These are phyloP conservation scores for Cepaea nemoralis DNA, from an alignment of 1,140 invertebrate genomes.

Conservation along the genomic window DNA sequence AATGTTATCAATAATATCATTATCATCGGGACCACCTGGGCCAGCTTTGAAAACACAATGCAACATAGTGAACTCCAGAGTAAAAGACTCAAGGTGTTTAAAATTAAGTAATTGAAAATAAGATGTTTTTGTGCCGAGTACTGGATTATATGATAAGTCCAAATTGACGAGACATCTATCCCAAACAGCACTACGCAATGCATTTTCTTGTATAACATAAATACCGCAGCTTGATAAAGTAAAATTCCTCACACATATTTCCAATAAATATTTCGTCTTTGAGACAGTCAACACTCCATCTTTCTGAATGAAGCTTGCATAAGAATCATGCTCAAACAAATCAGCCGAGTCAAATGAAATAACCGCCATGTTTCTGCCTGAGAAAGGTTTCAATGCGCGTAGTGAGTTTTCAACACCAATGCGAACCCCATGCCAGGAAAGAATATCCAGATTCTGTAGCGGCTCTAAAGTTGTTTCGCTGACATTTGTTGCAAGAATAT, in stretches of 20 bases:
- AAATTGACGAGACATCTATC: not conserved
- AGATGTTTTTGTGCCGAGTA: not conserved
- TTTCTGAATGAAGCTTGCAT: not conserved
- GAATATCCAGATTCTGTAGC: not conserved
- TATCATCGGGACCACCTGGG: too few relatives aligned
- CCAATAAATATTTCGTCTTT: not conserved
- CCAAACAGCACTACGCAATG: not conserved
- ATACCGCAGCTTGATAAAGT: not conserved
- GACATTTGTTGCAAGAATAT: not conserved
- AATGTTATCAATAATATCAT: too few relatives aligned
- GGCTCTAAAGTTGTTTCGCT: not conserved
- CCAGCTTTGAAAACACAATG: too few relatives aligned
- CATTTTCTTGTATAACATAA: not conserved
- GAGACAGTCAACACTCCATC: not conserved
- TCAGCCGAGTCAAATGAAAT: not conserved
- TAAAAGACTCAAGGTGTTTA: not conserved
- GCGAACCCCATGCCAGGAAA: not conserved
- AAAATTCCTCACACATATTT: not conserved
- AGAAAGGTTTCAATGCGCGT: not conserved
- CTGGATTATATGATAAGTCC: not conserved
- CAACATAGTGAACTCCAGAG: not conserved
- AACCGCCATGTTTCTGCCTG: not conserved
- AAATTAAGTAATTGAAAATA: not conserved
- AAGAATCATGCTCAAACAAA: not conserved
- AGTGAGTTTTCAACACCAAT: not conserved